Evolutionary conservation across 2,888 invertebrate species (phyloP).

Genomic region (Myopa tessellatipennis): DNA sequence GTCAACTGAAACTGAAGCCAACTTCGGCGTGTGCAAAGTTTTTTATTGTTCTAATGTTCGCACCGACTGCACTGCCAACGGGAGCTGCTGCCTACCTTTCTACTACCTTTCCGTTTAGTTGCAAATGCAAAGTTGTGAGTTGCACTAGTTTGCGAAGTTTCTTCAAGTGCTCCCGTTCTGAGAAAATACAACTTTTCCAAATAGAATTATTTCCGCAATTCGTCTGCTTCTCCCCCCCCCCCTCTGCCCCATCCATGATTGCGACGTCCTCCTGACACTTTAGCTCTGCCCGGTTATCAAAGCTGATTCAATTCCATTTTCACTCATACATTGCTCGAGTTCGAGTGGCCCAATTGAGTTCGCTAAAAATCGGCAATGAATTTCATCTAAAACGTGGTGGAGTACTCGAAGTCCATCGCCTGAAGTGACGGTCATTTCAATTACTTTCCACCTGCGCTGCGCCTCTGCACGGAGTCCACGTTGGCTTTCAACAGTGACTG

Average conservation of each 20-base stretch:
- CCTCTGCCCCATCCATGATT: background rate
- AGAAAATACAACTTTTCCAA: conserved; percentile 42
- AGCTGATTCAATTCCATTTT: background rate
- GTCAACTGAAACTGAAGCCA: conserved; percentile 42
- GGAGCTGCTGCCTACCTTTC: conserved; percentile 4
- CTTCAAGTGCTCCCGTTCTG: conserved; percentile 40
- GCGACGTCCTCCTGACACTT: background rate
- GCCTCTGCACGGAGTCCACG: background rate
- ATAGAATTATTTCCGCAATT: conserved; percentile 42
- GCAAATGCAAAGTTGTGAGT: conserved; percentile 15
- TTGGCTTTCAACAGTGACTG: background rate
- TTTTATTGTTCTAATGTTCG: conserved; percentile 39
- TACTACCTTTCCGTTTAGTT: conserved; percentile 24
- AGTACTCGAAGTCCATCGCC: background rate
- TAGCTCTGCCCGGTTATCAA: background rate
- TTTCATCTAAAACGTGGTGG: conserved; percentile 3
- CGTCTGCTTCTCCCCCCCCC: conserved; percentile 13
- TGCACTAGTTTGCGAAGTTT: conserved; percentile 38
- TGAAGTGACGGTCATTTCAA: background rate
- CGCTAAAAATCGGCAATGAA: conserved; percentile 6
- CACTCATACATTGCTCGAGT: background rate
- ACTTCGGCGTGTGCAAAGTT: conserved; percentile 38
- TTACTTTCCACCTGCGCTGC: background rate
- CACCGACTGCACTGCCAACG: conserved; percentile 20
- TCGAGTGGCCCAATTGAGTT: background rate